Conservation (phyloP, 1,140 invertebrate genomes). For the Macrostomum lignano region DNA sequence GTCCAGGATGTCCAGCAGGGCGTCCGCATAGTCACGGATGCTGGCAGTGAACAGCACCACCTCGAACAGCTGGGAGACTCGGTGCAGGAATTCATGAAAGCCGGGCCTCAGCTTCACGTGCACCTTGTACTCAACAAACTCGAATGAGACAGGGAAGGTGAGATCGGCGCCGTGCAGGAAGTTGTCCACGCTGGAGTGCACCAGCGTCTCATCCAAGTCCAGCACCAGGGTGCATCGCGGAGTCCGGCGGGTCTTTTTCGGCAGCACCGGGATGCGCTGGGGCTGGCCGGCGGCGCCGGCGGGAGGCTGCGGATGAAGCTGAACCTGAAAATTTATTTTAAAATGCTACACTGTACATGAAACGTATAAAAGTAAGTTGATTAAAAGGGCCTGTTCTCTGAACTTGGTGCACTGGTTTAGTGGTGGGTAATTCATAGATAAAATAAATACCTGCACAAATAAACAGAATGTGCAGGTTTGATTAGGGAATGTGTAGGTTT, state of each 20-base stretch:
- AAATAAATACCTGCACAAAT: too few relatives aligned
- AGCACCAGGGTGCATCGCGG: conserved; percentile 69
- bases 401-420: too few relatives aligned
- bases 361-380: too few relatives aligned
- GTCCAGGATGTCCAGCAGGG: conserved; percentile 66
- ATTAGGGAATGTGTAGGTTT: too few relatives aligned
- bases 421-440: too few relatives aligned
- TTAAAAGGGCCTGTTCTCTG: too few relatives aligned
- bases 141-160: too few relatives aligned
- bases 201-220: conserved; percentile 69
- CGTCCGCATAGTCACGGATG: conserved; percentile 76
- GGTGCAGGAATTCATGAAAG: conserved; percentile 64
- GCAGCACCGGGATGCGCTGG: conserved; percentile 55
- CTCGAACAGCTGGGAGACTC: conserved; percentile 61
- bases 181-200: conserved; percentile 81
- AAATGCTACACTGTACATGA: too few relatives aligned
- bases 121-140: too few relatives aligned
- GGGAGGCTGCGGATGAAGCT: conserved; percentile 68
- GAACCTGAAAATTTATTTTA: too few relatives aligned
- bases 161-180: too few relatives aligned
- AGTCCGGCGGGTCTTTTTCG: conserved; percentile 62
- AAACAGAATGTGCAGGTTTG: too few relatives aligned
- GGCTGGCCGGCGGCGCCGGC: conserved; percentile 52
- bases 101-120: conserved; percentile 65
- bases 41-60: conserved; percentile 83